phyloP scores from a whole-genome alignment of 2,888 invertebrate species.

The Macrophya alboannulata region DNA sequence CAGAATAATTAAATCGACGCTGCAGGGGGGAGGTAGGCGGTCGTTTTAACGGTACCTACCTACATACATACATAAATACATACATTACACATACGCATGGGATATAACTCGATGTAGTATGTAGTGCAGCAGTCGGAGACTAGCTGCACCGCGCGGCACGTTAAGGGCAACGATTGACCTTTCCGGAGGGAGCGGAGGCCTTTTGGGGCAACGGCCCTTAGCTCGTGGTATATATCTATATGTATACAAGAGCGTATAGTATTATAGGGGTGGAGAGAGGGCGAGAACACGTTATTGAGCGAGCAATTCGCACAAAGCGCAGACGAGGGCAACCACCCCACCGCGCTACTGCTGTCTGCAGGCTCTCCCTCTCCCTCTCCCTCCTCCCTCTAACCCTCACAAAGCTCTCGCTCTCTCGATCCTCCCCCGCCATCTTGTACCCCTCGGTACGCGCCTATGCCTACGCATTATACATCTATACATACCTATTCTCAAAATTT shows the following conservation, averaged over 20 bases:
- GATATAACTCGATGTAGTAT: background rate
- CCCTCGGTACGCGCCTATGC: background rate
- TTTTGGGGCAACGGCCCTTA: conserved; percentile 73
- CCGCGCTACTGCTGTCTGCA: conserved; percentile 68
- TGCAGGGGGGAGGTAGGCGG: background rate
- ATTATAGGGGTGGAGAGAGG: conserved; percentile 55
- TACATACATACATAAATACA: background rate
- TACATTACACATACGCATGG: background rate
- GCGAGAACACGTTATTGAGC: conserved; percentile 77
- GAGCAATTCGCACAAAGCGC: conserved; percentile 79
- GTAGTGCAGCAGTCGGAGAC: conserved; percentile 19
- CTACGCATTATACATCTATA: background rate
- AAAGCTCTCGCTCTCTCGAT: conserved; percentile 57
- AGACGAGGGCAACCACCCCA: conserved; percentile 80
- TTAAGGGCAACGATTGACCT: conserved; percentile 62
- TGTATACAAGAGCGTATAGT: conserved; percentile 22
- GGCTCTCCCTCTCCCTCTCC: conserved; percentile 63
- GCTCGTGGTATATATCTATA: conserved; percentile 13
- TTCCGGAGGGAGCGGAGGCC: conserved; percentile 60
- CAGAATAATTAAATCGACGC: conserved; percentile 19
- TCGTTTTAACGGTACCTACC: conserved; percentile 28
- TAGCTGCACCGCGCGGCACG: conserved; percentile 4
- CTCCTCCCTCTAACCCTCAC: conserved; percentile 56
- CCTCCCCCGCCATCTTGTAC: conserved; percentile 33
- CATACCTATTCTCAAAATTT: background rate